A percentile compares a stretch with the other conserved stretches of the same genome.
phyloP scores from a whole-genome alignment of 2,888 invertebrate species.

The Acanthosoma haemorrhoidale region DNA sequence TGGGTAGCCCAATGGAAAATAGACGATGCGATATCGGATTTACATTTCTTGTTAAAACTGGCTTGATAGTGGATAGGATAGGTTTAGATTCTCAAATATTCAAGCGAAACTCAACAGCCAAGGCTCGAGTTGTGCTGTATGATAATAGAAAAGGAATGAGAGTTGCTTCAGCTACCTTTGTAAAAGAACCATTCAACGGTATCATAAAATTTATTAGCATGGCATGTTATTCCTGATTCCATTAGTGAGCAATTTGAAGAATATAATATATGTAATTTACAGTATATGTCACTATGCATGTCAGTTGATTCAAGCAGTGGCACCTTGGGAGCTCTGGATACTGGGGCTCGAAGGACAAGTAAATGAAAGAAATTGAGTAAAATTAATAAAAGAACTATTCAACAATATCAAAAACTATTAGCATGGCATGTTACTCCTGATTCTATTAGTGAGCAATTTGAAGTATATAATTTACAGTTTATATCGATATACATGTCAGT shows the following conservation, averaged over 20 bases:
- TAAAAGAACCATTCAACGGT: conserved; percentile 18
- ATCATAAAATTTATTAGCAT: background rate
- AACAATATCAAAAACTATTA: background rate
- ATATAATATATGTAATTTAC: too few relatives aligned
- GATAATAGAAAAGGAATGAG: conserved; percentile 17
- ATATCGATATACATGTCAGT: too few relatives aligned
- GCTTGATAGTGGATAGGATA: conserved; percentile 6
- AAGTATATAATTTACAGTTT: too few relatives aligned
- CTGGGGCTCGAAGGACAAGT: too few relatives aligned
- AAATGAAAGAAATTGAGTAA: too few relatives aligned
- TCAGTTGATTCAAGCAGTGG: too few relatives aligned
- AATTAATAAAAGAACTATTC: conserved; percentile 22
- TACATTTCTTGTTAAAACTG: conserved; percentile 30
- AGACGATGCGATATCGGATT: conserved; percentile 22
- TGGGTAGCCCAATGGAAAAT: background rate
- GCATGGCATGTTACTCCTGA: background rate
- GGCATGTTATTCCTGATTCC: background rate
- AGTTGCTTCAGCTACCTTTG: conserved; percentile 29
- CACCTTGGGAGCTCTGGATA: too few relatives aligned
- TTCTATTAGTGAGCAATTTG: background rate
- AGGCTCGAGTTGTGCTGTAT: conserved; percentile 27
- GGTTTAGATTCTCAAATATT: conserved; percentile 25
- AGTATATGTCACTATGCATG: too few relatives aligned
- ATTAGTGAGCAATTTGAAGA: background rate
- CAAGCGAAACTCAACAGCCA: background rate